phyloP scores from a whole-genome alignment of 2,888 invertebrate genomes.

The Protonemura montana region DNA sequence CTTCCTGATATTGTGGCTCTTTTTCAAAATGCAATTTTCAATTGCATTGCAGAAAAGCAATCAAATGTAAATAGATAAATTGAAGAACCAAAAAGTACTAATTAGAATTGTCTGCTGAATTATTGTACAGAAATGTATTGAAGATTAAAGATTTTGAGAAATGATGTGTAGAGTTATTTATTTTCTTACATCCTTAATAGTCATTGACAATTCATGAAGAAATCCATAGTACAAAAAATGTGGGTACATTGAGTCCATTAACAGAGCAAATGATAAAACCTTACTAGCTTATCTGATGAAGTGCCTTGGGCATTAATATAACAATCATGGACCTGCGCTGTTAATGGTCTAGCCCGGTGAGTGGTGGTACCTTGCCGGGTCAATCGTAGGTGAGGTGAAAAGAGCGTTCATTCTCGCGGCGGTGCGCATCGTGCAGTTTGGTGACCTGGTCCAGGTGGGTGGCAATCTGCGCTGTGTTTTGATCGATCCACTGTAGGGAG shows the following conservation, averaged over 20 bases:
- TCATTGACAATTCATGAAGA: no score
- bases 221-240: no score
- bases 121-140: neutral
- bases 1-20: neutral
- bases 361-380: no score
- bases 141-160: neutral
- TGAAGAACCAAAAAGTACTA: neutral
- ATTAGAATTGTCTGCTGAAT: neutral
- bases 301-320: no score
- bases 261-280: no score
- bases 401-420: slow-evolving; percentile 76
- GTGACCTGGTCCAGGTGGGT: slow-evolving; percentile 83
- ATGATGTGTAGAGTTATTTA: no score
- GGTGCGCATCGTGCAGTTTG: slow-evolving; percentile 78
- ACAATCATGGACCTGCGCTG: no score
- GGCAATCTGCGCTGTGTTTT: slow-evolving; percentile 78
- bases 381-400: slow-evolving; percentile 70
- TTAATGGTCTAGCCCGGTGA: no score
- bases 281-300: no score
- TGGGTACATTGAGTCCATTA: no score
- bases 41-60: neutral
- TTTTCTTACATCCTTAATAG: no score
- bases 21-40: neutral
- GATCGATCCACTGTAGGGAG: slow-evolving; percentile 93
- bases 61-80: neutral